Percentiles rank a stretch among this genome's conserved stretches.
These are phyloP conservation scores for Atlantisia rogersi DNA, from an alignment of 2,113 vertebrate genomes.

Conservation along the genomic window DNA sequence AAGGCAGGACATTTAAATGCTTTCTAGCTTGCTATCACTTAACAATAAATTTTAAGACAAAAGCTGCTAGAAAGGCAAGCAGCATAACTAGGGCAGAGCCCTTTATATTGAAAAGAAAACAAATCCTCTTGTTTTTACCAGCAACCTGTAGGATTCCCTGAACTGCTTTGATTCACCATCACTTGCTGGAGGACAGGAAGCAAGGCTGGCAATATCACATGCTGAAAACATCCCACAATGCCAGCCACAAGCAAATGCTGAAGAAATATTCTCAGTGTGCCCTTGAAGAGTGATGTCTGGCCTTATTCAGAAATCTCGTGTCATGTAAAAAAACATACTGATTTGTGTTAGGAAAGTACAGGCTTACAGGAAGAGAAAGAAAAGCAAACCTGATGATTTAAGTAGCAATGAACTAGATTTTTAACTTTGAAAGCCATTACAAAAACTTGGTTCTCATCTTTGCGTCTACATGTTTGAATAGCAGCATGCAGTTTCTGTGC, in stretches of 20 bases:
- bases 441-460: not conserved
- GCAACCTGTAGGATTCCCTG: conserved; percentile 62
- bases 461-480: not conserved
- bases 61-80: not conserved
- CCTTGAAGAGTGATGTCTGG: not conserved
- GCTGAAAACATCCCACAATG: not conserved
- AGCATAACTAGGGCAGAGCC: not conserved
- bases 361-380: not conserved
- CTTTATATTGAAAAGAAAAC: not conserved
- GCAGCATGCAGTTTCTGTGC: not conserved
- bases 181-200: conserved; percentile 20
- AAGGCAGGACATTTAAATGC: not conserved
- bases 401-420: not conserved
- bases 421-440: not conserved
- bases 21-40: not conserved
- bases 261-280: not conserved
- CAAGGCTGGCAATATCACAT: not conserved
- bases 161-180: conserved; percentile 3
- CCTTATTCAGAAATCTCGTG: not conserved
- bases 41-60: conserved; percentile 1
- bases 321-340: not conserved
- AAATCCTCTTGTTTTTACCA: not conserved
- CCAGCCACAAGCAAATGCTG: not conserved
- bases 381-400: not conserved
- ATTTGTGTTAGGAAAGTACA: not conserved